These are phyloP conservation scores for Coranthus polyacanthus DNA, from an alignment of 2,797 vertebrate genomes.

Conservation along the genomic window DNA sequence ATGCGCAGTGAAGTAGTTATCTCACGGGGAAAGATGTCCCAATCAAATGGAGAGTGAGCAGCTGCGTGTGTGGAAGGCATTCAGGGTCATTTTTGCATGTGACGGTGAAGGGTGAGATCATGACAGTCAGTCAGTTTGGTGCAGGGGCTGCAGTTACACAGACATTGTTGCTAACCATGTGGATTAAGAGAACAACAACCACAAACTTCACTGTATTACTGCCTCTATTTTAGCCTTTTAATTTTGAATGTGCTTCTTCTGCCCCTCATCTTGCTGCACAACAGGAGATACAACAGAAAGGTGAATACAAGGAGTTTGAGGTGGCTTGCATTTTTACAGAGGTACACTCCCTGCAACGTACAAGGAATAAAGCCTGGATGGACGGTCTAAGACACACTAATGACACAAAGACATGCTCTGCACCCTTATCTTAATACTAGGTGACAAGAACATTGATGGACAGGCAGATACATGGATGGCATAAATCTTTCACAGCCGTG, in stretches of 20 bases:
- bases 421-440: not conserved
- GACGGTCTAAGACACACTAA: not conserved
- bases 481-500: slow-evolving; percentile 7
- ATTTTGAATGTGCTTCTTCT: slow-evolving; percentile 1
- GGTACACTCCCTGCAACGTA: not conserved
- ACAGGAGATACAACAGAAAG: too few relatives aligned
- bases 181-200: not conserved
- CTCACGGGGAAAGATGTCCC: slow-evolving; percentile 45
- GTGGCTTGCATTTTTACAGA: not conserved
- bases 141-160: not conserved
- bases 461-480: not conserved
- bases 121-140: slow-evolving; percentile 25
- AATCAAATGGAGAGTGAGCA: slow-evolving; percentile 44
- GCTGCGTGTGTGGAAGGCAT: slow-evolving; percentile 46
- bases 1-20: slow-evolving; percentile 28
- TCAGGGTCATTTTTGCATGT: slow-evolving; percentile 45
- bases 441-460: not conserved
- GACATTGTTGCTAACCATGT: not conserved
- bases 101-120: slow-evolving; percentile 29
- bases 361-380: not conserved
- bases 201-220: not conserved
- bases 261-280: not conserved
- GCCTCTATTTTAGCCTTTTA: not conserved
- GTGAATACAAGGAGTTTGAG: not conserved
- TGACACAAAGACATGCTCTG: not conserved